These are phyloP conservation scores for Cryptotis parvus DNA, from an alignment of 2,113 vertebrate genomes.

Conservation along the genomic window DNA sequence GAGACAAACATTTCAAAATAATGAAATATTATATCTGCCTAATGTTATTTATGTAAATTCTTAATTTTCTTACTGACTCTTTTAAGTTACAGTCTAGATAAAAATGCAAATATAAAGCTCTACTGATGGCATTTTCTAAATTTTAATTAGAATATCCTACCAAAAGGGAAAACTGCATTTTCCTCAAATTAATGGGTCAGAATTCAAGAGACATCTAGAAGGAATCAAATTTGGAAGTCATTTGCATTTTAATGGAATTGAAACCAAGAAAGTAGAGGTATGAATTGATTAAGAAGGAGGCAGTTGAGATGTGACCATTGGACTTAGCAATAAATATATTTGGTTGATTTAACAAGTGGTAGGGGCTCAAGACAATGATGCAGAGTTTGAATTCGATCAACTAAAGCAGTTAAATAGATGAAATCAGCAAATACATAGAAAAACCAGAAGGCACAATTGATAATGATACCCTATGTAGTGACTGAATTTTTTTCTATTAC, in stretches of 20 bases:
- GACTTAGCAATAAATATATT: slow-evolving; percentile 23
- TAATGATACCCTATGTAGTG: too few relatives aligned
- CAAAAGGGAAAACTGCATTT: slow-evolving; percentile 66
- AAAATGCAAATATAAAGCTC: slow-evolving; percentile 35
- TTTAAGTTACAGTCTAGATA: slow-evolving; percentile 28
- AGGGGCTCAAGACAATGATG: not conserved
- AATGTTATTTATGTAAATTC: not conserved
- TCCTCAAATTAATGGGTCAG: slow-evolving; percentile 43
- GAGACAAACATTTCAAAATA: slow-evolving; percentile 23
- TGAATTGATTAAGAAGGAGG: slow-evolving; percentile 43
- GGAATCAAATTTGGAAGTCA: slow-evolving; percentile 37
- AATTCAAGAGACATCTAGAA: slow-evolving; percentile 32
- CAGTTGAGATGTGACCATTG: slow-evolving; percentile 37
- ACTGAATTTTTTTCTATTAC: too few relatives aligned
- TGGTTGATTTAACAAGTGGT: not conserved
- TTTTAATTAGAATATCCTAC: slow-evolving; percentile 73
- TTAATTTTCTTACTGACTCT: not conserved
- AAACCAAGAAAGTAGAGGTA: slow-evolving; percentile 43
- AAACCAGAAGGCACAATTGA: not conserved
- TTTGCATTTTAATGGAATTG: slow-evolving; percentile 76
- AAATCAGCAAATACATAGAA: too few relatives aligned
- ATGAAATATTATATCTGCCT: not conserved
- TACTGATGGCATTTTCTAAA: slow-evolving; percentile 46
- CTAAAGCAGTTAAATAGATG: not conserved
- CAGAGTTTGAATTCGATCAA: not conserved